phyloP scores from a whole-genome alignment of 2,113 vertebrate genomes.

The Elgaria multicarinata region DNA sequence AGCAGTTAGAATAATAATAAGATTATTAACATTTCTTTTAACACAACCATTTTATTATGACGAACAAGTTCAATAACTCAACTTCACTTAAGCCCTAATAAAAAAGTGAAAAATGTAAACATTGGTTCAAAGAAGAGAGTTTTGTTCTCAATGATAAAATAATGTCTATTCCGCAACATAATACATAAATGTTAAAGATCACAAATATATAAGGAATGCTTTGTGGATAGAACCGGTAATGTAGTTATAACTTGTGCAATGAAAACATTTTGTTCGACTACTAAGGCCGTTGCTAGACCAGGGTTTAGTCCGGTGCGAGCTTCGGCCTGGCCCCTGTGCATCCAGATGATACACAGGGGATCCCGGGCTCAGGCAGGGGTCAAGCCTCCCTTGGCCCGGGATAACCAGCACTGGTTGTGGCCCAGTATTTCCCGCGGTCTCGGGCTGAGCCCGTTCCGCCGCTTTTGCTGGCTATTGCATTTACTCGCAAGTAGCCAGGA shows the following conservation, averaged over 20 bases:
- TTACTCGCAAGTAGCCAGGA: too few species aligned
- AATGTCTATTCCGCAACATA: neutral
- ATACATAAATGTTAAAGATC: neutral
- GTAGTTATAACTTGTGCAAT: neutral
- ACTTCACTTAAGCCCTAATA: neutral
- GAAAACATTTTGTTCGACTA: neutral
- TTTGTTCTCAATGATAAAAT: neutral
- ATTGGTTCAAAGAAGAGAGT: neutral
- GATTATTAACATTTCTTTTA: neutral
- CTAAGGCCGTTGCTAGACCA: too few species aligned
- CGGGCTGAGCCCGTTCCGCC: too few species aligned
- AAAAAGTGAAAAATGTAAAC: neutral
- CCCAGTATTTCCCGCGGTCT: too few species aligned
- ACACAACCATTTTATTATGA: neutral
- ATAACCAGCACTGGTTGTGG: too few species aligned
- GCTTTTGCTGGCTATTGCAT: too few species aligned
- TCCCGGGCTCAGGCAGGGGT: too few species aligned
- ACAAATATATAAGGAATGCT: neutral
- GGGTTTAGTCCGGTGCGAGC: too few species aligned
- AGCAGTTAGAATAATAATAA: neutral
- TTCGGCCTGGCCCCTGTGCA: too few species aligned
- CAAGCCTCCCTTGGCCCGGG: too few species aligned
- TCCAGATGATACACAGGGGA: too few species aligned
- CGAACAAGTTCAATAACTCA: neutral
- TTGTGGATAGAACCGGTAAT: neutral